A percentile compares a stretch with the other conserved stretches of the same genome.
Evolutionary conservation across 2,797 vertebrate genomes (phyloP).

Genomic region (Spheniscus humboldti): DNA sequence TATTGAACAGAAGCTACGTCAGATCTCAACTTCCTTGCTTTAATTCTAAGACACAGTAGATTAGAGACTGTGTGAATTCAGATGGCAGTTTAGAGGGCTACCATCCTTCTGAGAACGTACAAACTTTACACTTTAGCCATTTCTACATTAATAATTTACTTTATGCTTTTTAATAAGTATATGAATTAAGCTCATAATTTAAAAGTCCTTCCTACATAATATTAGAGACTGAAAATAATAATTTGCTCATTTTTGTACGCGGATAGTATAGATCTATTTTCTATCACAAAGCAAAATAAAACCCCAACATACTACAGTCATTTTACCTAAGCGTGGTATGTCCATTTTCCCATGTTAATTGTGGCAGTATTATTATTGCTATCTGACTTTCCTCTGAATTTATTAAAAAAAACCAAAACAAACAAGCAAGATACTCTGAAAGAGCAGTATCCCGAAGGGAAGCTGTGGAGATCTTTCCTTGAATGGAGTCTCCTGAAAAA

Average conservation of each 20-base stretch:
- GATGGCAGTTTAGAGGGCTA: background rate
- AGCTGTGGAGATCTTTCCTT: too few species aligned
- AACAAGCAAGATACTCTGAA: background rate
- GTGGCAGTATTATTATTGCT: background rate
- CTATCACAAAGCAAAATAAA: background rate
- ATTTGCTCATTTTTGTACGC: background rate
- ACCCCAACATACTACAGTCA: background rate
- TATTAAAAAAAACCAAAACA: background rate
- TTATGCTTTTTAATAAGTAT: background rate
- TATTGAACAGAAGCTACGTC: background rate
- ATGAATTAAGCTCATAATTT: background rate
- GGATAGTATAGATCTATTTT: background rate
- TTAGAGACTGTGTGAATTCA: background rate
- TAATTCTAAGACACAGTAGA: background rate
- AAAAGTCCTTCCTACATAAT: background rate
- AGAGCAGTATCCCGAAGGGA: too few species aligned
- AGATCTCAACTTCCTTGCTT: background rate
- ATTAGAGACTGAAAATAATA: background rate
- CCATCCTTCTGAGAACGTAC: background rate
- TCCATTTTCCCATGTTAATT: background rate
- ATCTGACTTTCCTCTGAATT: background rate
- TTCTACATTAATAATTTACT: background rate
- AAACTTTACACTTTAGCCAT: background rate
- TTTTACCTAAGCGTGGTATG: background rate
- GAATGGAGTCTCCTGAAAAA: too few species aligned